phyloP scores from a whole-genome alignment of 2,797 vertebrate genomes.

The Poecilia picta region DNA sequence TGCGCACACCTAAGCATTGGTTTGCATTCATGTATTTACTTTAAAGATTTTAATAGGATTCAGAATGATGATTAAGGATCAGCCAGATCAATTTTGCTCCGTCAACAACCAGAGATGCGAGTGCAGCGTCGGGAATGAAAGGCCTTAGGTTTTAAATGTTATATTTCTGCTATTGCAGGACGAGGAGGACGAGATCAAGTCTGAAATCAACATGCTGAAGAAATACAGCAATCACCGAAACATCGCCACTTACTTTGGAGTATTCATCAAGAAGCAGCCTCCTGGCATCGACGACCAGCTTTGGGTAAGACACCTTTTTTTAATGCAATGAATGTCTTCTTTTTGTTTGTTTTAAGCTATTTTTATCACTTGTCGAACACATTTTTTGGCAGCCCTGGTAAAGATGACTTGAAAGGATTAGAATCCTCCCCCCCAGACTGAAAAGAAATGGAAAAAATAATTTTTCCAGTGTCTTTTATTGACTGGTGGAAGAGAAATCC shows the following conservation, averaged over 20 bases:
- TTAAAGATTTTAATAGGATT: conserved; percentile 19
- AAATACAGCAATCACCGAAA: conserved; percentile 97
- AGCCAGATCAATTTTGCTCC: conserved; percentile 14
- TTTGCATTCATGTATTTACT: neutral
- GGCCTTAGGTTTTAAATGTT: conserved; percentile 10
- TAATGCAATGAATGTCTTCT: conserved; percentile 12
- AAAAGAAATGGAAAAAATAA: neutral
- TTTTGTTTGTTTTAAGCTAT: conserved; percentile 5
- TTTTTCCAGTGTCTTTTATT: neutral
- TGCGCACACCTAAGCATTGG: conserved; percentile 32
- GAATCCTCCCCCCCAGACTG: neutral
- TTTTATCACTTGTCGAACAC: neutral
- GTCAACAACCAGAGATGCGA: conserved; percentile 18
- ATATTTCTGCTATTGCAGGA: conserved; percentile 76
- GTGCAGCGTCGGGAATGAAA: conserved; percentile 23
- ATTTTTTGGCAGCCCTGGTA: neutral
- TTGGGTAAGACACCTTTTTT: conserved; percentile 78
- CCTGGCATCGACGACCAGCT: conserved; percentile 95
- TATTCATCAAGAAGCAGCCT: conserved; percentile 96
- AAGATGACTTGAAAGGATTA: neutral
- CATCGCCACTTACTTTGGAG: conserved; percentile 96
- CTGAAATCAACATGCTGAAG: conserved; percentile 98
- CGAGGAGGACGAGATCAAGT: conserved; percentile 96
- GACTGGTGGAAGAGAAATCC: neutral
- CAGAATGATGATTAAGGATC: conserved; percentile 28